A percentile compares a stretch with the other conserved stretches of the same genome.
phyloP scores from a whole-genome alignment of 2,888 invertebrate species.

The Mythimna lalbum region DNA sequence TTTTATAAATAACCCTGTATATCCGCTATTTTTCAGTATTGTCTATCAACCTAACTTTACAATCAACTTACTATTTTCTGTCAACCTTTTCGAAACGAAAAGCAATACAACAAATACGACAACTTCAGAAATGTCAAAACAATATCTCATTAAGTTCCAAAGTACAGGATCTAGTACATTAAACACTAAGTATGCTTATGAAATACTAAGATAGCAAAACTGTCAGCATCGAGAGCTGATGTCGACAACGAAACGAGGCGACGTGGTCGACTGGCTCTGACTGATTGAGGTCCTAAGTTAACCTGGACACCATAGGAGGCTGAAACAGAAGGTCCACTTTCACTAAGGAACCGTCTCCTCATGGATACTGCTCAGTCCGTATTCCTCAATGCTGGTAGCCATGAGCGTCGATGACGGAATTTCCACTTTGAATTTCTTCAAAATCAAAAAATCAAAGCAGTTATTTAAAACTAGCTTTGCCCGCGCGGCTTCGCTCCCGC shows the following conservation, averaged over 20 bases:
- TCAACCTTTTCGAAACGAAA: no score
- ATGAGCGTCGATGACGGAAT: no score
- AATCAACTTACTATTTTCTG: no score
- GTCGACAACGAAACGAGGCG: constrained; percentile 55
- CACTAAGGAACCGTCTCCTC: neutral
- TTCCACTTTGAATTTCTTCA: no score
- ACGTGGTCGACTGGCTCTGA: constrained; percentile 42
- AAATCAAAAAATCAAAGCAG: no score
- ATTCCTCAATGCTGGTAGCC: no score
- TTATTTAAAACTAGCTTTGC: no score
- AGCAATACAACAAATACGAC: neutral
- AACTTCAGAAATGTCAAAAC: constrained; percentile 6
- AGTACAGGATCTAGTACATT: constrained; percentile 29
- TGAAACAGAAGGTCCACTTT: constrained; percentile 18
- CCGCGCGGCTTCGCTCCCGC: no score
- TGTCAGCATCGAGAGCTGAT: constrained; percentile 39
- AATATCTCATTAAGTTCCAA: constrained; percentile 24
- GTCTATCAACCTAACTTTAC: no score
- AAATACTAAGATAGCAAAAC: constrained; percentile 29
- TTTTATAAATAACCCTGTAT: no score
- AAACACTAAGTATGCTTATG: constrained; percentile 48
- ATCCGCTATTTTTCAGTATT: no score
- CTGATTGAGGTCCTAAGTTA: constrained; percentile 38
- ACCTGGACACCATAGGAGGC: neutral
- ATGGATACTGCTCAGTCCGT: no score